These are phyloP conservation scores for Pseudoips prasinana DNA, from an alignment of 2,888 invertebrate genomes.

Conservation along the genomic window DNA sequence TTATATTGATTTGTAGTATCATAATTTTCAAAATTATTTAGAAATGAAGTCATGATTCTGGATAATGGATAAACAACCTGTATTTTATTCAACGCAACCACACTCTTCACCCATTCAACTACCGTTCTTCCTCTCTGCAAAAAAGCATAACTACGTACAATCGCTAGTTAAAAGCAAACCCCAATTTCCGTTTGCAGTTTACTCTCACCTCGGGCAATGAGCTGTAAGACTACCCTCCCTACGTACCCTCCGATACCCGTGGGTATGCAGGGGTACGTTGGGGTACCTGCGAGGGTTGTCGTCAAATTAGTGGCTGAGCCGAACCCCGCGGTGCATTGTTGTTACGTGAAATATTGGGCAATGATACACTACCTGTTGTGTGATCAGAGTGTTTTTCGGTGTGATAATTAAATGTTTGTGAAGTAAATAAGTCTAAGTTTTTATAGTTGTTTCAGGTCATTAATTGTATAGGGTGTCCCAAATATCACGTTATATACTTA, in stretches of 20 bases:
- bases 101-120: neutral
- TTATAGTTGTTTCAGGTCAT: no score
- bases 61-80: no score
- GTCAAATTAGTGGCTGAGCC: conserved; percentile 31
- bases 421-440: no score
- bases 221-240: conserved; percentile 30
- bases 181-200: conserved; percentile 15
- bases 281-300: conserved; percentile 24
- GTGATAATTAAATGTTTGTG: no score
- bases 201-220: conserved; percentile 31
- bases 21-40: no score
- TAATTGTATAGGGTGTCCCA: no score
- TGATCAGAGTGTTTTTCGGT: no score
- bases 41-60: no score
- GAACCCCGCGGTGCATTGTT: conserved; percentile 16
- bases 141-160: conserved; percentile 18
- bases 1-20: no score
- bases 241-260: conserved; percentile 8
- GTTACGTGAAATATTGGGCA: conserved; percentile 27
- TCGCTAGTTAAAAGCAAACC: conserved; percentile 24
- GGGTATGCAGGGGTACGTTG: neutral
- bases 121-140: neutral
- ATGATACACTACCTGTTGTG: conserved; percentile 1
- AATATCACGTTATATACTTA: no score
- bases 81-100: no score